Base-by-base conservation (phyloP, 2,888 invertebrate genomes). In the Palloptera scutellata region DNA sequence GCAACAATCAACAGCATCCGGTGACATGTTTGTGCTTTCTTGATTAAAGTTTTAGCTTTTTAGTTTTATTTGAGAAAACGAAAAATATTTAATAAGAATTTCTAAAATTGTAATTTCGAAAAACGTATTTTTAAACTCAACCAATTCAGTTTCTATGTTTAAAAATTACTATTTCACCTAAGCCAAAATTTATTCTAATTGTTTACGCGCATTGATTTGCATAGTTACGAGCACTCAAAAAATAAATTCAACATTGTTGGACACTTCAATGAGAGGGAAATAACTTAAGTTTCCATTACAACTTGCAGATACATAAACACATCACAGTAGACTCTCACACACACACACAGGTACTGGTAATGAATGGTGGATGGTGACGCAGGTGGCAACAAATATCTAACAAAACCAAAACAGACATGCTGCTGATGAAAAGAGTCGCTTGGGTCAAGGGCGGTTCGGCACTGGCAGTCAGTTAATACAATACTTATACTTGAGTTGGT, bases 391-490 rank as follows among this genome's bases (percentile, higher is more conserved):
- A 59, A 54, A 65, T 19, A 58, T 19, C 12, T 30, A 15, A 40
- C 13, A 60, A 42, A 57, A 45, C 60, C 48, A 65, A 62, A 54
- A 45, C 17, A 40, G 15, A 17, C 62, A n/a, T n/a, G 54, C 42
- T 61, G 54, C 20, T 55, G 63, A 61, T 57, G 64, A 58, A 58
- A 58, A 48, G n/a, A n/a, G 58, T 67, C 53, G 51, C 53, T 57
- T 42, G 61, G 68, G 64, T 68, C 64, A 68, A 68, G 68, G 68
- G 64, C 68, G 61, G 52, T n/a, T 19, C 15, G 55, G 48, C 48
- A 52, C 62, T 67, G 58, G 42, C 43, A 20, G 53, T 53, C 41
- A 42, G 53, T 63, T 6, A 30, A 30, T 30, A 30, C n/a, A n/a
- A n/a, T n/a, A n/a, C n/a, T n/a, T 30, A 30, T 30, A 30, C 3